Evolutionary conservation across 1,140 invertebrate species (phyloP), one percentile per base, ranked within the genome.

Genomic region (Zaprionus taronus): DNA sequence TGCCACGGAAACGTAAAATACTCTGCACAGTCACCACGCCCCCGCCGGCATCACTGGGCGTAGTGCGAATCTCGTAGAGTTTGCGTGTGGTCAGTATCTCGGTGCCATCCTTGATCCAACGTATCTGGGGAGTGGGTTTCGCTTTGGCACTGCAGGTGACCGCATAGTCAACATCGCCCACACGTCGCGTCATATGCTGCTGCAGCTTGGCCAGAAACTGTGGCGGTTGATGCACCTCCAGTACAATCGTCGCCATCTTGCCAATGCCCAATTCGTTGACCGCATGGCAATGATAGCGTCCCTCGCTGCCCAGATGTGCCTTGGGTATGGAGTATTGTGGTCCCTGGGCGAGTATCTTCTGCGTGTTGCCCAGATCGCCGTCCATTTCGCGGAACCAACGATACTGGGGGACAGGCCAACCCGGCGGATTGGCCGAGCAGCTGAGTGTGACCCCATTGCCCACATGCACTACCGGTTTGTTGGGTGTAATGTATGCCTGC

Each of bases 181-280:
- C 96, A 66, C 96, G 95, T 64, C 95, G 95, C 0, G 96, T 97
- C 75, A 96, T 95, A 72, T 97, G 95, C 2, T 97, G 96, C 79
- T 96, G 96, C 11, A 98, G 93, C 83, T 97, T 97, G 34, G 95
- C 94, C 49, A 96, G 94, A 80, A 98, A 96, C 57, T 96, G 95
- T 0, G 98, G 97, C 5, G 97, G 96, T 83, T 98, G 97, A 86
- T 98, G 95, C 0, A 99, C 97, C 82, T 96, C 96, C 2, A 99
- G 93, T 51, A 95, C 95, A 1, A 97, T 97, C 1, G 96, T 96
- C 0, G 96, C 97, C 20, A 96, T 94, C 79, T 97, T 96, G 1
- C 97, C 97, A 53, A 95, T 95, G 5, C 98, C 98, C 71, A 98
- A 94, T 93, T 97, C 97, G 91, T 98, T 99, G n/a, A 95, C 96